Percentiles rank a stretch among this genome's conserved stretches.
These are phyloP conservation scores for Eupithecia exiguata DNA, from an alignment of 2,888 invertebrate species.

Conservation along the genomic window DNA sequence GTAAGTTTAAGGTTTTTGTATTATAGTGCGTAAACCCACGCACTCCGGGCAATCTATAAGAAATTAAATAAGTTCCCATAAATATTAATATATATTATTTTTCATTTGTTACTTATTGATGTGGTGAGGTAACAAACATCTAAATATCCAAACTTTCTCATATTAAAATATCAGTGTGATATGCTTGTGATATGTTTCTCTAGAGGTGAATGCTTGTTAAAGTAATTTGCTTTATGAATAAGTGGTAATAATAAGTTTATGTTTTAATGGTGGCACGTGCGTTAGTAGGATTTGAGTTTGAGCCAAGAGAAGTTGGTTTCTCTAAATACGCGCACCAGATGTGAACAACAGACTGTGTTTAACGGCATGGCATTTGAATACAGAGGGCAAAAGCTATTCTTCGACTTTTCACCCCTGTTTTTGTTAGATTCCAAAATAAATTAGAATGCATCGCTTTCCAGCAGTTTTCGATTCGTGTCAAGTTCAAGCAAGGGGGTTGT, in stretches of 20 bases:
- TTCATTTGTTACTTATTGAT: no score
- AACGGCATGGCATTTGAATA: constrained; percentile 51
- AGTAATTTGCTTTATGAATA: not conserved
- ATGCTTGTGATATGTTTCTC: not conserved
- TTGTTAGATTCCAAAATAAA: constrained; percentile 23
- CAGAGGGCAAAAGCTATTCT: constrained; percentile 47
- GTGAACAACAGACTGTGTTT: constrained; percentile 53
- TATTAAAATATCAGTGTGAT: not conserved
- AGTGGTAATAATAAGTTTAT: constrained; percentile 39
- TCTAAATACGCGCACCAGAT: constrained; percentile 56
- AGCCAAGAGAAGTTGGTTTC: constrained; percentile 52
- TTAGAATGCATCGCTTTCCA: constrained; percentile 8
- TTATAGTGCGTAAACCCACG: no score
- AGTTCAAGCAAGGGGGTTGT: not conserved
- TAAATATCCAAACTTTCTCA: no score
- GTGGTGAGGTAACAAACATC: no score
- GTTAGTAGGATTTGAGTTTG: constrained; percentile 41
- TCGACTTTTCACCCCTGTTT: constrained; percentile 34
- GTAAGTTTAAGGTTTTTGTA: no score
- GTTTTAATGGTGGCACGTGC: constrained; percentile 54
- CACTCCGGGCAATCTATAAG: no score
- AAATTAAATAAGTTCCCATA: no score
- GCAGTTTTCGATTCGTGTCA: constrained; percentile 2
- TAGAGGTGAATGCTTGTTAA: not conserved
- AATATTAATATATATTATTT: no score